These are phyloP conservation scores for Mactra quadrangularis DNA, from an alignment of 1,140 invertebrate species.

Conservation along the genomic window DNA sequence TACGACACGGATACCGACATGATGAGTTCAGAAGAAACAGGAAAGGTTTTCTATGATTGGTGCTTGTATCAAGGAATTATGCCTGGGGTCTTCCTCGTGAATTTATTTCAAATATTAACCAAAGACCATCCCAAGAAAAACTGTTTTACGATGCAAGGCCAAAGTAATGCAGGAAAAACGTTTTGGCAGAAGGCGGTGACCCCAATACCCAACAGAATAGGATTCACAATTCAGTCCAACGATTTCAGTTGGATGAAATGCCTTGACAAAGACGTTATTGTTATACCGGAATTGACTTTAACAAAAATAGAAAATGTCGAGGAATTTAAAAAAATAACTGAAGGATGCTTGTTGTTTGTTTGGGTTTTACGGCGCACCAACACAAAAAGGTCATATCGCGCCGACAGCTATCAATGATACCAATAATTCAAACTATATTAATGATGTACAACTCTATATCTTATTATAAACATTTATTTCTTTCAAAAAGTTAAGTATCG, in stretches of 20 bases:
- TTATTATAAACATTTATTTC: too few species aligned
- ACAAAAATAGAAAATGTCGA: background rate
- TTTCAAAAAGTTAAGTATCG: too few species aligned
- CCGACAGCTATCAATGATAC: too few species aligned
- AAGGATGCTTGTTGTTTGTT: too few species aligned
- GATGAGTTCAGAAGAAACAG: too few species aligned
- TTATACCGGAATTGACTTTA: background rate
- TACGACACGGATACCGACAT: too few species aligned
- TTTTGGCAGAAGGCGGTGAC: constrained; percentile 5
- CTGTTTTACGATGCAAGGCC: background rate
- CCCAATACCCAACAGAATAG: background rate
- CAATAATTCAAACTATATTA: too few species aligned
- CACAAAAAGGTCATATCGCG: too few species aligned
- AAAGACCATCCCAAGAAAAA: background rate
- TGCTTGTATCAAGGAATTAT: background rate
- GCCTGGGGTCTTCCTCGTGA: background rate
- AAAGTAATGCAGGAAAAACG: constrained; percentile 14
- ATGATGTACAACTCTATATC: too few species aligned
- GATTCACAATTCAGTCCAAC: background rate
- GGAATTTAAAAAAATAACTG: constrained; percentile 8
- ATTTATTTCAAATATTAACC: background rate
- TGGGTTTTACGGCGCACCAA: too few species aligned
- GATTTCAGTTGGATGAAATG: constrained; percentile 1
- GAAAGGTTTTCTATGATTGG: background rate
- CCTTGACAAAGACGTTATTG: background rate